Base-by-base conservation (phyloP, 2,888 invertebrate genomes). In the Gymnosoma rotundatum region DNA sequence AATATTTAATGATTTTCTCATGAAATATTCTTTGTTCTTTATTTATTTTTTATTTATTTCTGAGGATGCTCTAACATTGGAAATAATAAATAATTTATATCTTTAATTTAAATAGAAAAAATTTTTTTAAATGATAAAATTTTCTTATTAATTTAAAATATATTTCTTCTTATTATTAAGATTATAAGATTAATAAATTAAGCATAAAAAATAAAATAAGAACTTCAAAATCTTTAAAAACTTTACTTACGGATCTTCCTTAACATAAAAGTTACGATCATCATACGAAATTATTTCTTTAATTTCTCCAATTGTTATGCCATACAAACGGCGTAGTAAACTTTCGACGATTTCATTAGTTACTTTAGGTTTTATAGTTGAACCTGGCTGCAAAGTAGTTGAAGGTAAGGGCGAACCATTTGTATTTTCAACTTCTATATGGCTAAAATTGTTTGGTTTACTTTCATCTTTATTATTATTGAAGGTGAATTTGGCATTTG, bases 211-310 rank as follows among this genome's bases (percentile, higher is more conserved):
- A 25, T 25, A 25, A 25, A 25, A 25, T 25, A 25, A 25, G 25
- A 25, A n/a, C n/a, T n/a, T n/a, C n/a, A n/a, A 32, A 32, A 1
- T 18, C n/a, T 16, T 16, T 42, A 16, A 54, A 38, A 36, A 14
- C 56, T 7, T 32, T 76, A 88, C 91, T 91, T 86, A 92, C 92
- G 89, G 88, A 88, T 92, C 92, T 86, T 90, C 91, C 70, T 88
- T 86, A 70, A 92, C 90, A 8, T 90, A 88, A 86, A 89, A 92
- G 85, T 92, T 92, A 60, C 91, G 90, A 89, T 92, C 92, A 85
- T 92, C 92, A 83, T 92, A 92, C 16, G 92, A 88, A n/a, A 90
- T 89, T 16, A 92, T 78, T 78, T 92, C 92, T 80, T 89, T 90
- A 2, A 92, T 88, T 14, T 89, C 89, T 63, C 88, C 89, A 9